Percentiles rank a stretch among this genome's conserved stretches.
These are phyloP conservation scores for Adrianichthys oophorus DNA, from an alignment of 2,797 vertebrate species.

Conservation along the genomic window DNA sequence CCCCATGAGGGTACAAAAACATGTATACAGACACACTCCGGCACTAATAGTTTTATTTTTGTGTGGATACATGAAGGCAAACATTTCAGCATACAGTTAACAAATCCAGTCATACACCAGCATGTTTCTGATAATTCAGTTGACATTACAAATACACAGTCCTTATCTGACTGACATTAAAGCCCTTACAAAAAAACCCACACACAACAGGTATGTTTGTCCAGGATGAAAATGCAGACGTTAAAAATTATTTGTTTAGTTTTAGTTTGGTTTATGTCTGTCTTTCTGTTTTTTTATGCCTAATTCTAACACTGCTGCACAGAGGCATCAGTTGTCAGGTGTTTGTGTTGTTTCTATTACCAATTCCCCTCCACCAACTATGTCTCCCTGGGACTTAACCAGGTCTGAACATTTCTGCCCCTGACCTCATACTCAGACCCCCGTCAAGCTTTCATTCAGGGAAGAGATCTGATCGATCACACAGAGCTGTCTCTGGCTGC, in stretches of 20 bases:
- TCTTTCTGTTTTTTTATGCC: too few relatives aligned
- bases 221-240: neutral
- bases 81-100: conserved; percentile 23
- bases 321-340: too few relatives aligned
- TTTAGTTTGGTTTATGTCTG: too few relatives aligned
- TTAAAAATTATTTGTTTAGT: too few relatives aligned
- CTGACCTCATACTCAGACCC: conserved; percentile 47
- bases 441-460: conserved; percentile 69
- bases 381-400: too few relatives aligned
- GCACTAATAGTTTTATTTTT: conserved; percentile 34
- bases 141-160: conserved; percentile 33
- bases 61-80: conserved; percentile 30
- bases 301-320: too few relatives aligned
- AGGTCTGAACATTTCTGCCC: conserved; percentile 1
- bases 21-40: neutral
- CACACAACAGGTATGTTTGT: neutral
- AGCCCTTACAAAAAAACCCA: neutral
- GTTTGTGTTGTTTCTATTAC: too few relatives aligned
- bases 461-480: conserved; percentile 61
- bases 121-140: conserved; percentile 12
- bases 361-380: too few relatives aligned
- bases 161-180: conserved; percentile 17
- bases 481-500: conserved; percentile 53
- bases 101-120: conserved; percentile 33
- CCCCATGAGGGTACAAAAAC: neutral